Base-by-base conservation (phyloP, 2,113 vertebrate genomes). In the Cynocephalus volans region DNA sequence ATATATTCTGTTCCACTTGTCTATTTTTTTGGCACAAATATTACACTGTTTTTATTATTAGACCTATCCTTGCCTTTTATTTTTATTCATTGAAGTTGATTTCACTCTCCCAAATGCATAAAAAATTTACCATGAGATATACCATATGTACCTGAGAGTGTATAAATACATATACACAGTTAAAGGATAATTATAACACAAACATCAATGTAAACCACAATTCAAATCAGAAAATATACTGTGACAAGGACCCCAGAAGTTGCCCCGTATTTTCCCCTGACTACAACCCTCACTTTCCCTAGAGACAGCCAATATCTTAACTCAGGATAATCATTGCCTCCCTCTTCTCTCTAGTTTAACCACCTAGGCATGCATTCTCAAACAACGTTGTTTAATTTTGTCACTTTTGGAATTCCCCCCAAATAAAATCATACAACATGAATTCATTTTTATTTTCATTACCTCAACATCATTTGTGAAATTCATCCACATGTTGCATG, bases 61-160 rank as follows among this genome's bases (percentile, higher is more conserved):
- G 31, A 31, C 9, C 36, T 50, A 64, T 33, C 2, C 18, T 4
- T 95, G 58, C 45, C 8, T 17, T 97, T 95, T 10, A 76, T 31
- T 96, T 88, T 83, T 87, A 60, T 87, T 41, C 89, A 77, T 52
- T 77, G 45, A 96, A 72, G 36, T 36, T 88, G 56, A 64, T 8
- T 95, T 75, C 76, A 41, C 24, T 77, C 50, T 90, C 73, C 12
- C 26, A 82, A n/a, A 28, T 84, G 5, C 13, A 36, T 79, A 62
- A 62, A 86, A 95, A 84, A 60, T 54, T 54, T 64, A 45, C 85
- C 45, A 8, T 88, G 28, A 94, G 14, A 65, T 79, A 82, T 6
- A 79, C 12, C 45, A 65, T 45, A 65, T 26, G 56, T 41, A 70
- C 33, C 24, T 31, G 31, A 41, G n/a, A 65, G 23, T 50, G 31